These are phyloP conservation scores for Phoxinus dragarum DNA, from an alignment of 2,797 vertebrate species.

Conservation along the genomic window DNA sequence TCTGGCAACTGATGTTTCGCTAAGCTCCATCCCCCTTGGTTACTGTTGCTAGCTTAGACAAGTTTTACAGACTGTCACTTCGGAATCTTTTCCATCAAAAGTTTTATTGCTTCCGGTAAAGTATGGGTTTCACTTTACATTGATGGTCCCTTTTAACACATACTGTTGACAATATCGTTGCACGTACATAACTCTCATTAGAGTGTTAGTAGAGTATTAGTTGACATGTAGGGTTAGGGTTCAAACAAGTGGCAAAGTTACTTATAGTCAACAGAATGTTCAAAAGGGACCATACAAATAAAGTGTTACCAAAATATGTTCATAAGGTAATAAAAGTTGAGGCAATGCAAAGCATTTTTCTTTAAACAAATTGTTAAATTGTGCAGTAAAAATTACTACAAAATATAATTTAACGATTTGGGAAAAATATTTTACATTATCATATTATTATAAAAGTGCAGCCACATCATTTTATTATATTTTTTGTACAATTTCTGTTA, in stretches of 20 bases:
- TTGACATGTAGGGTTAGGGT: no score
- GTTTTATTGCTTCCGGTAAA: background rate
- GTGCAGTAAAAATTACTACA: background rate
- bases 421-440: background rate
- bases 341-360: background rate
- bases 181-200: no score
- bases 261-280: no score
- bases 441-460: background rate
- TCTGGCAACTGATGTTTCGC: background rate
- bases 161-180: no score
- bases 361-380: background rate
- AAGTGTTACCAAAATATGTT: background rate
- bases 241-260: no score
- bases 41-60: background rate
- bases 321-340: background rate
- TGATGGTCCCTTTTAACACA: no score
- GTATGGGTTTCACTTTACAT: no score
- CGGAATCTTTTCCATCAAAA: background rate
- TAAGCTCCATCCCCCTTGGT: background rate
- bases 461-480: background rate
- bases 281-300: no score
- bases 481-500: background rate
- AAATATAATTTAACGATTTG: background rate
- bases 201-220: no score
- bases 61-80: background rate